These are phyloP conservation scores for Caradrina clavipalpis DNA, from an alignment of 2,888 invertebrate genomes.

Conservation along the genomic window DNA sequence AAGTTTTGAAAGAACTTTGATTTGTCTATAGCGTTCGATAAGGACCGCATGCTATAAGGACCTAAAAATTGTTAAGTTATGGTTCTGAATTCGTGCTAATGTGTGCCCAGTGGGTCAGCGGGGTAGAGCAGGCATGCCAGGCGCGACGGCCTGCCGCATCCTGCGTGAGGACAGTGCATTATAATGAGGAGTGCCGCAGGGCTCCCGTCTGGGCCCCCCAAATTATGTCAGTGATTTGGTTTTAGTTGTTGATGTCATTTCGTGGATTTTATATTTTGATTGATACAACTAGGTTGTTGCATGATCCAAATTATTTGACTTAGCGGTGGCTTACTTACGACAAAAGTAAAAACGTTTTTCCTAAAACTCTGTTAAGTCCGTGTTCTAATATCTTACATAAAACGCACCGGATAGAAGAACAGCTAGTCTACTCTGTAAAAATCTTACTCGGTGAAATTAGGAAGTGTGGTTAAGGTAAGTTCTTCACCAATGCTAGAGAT, in stretches of 20 bases:
- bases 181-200: conserved; percentile 73
- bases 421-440: neutral
- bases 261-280: neutral
- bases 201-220: conserved; percentile 57
- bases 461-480: too few relatives aligned
- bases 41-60: conserved; percentile 63
- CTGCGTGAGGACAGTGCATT: conserved; percentile 75
- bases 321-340: neutral
- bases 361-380: neutral
- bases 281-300: neutral
- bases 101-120: conserved; percentile 80
- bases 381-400: neutral
- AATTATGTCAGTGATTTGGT: conserved; percentile 32
- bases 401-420: neutral
- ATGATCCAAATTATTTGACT: too few relatives aligned
- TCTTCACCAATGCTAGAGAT: too few relatives aligned
- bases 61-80: conserved; percentile 71
- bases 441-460: neutral
- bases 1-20: conserved; percentile 22
- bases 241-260: neutral
- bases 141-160: conserved; percentile 70
- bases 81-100: conserved; percentile 80
- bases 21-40: conserved; percentile 60
- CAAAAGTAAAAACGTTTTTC: too few relatives aligned
- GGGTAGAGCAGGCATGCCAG: conserved; percentile 78